A percentile compares a stretch with the other conserved stretches of the same genome.
phyloP scores from a whole-genome alignment of 2,888 invertebrate genomes.

The Ferdinandea cuprea region DNA sequence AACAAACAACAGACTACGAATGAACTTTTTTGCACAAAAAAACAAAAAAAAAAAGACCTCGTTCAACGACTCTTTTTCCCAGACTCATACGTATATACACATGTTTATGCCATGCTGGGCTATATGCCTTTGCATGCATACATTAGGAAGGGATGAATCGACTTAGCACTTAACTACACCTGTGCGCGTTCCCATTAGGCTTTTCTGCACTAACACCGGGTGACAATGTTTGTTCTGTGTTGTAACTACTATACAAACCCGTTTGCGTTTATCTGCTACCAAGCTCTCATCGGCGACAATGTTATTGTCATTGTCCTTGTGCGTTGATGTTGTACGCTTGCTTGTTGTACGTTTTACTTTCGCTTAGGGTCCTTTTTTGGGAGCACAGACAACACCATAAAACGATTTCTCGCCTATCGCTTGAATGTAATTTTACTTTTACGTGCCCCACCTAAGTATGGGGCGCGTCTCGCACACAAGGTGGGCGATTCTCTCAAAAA shows the following conservation, averaged over 20 bases:
- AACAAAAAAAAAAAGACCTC: conserved; percentile 25
- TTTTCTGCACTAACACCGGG: conserved; percentile 56
- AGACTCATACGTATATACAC: not conserved
- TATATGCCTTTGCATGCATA: conserved; percentile 47
- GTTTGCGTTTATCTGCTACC: conserved; percentile 50
- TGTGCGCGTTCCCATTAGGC: conserved; percentile 80
- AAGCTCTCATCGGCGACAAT: conserved; percentile 58
- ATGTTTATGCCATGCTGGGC: not conserved
- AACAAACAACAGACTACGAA: conserved; percentile 19
- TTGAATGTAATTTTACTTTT: conserved; percentile 60
- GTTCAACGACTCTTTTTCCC: not conserved
- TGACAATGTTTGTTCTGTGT: conserved; percentile 65
- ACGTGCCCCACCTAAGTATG: conserved; percentile 13
- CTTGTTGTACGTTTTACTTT: conserved; percentile 65
- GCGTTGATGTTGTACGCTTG: conserved; percentile 55
- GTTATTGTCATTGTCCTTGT: conserved; percentile 70
- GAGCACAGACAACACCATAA: conserved; percentile 52
- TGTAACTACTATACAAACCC: conserved; percentile 66
- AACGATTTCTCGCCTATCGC: conserved; percentile 50
- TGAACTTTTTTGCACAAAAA: conserved; percentile 47
- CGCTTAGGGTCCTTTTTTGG: conserved; percentile 65
- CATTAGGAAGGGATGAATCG: conserved; percentile 75
- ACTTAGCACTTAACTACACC: conserved; percentile 79
- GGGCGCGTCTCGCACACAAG: not conserved
- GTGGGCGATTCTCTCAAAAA: conserved; percentile 12